Evolutionary conservation across 2,113 vertebrate genomes (phyloP), one percentile per base, ranked within the genome.

Genomic region (Aleadryas rufinucha): DNA sequence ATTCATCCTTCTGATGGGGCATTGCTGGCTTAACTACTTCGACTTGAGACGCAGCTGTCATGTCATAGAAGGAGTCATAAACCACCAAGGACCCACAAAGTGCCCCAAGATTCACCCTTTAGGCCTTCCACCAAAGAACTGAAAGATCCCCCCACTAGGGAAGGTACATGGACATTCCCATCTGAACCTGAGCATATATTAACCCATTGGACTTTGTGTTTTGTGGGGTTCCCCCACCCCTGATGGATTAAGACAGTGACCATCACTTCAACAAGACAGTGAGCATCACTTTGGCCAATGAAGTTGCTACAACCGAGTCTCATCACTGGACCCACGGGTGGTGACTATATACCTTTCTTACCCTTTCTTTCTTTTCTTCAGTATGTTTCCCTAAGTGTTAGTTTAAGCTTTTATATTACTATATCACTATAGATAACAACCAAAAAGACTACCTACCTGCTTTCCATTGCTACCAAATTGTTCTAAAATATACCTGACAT

Each of bases 101-200:
- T 18, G 7, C 6, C 17, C 13, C 5, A 5, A 44, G 22, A 52
- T 77, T 52, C 7, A 37, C 39, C 14, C 12, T 12, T 37, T 3
- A 68, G 39, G 12, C 17, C 27, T 33, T 60, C 33, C 22, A 60
- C 33, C 15, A 18, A 7, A 66, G 53, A 31, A 59, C 1, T 27
- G 45, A 52, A 23, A 60, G 17, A 20, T 52, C 1, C 9, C 2
- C 7, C 15, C 21, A 7, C 21, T 8, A 44, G 5, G 9, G 31
- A 9, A 27, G 9, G 18, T 12, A 27, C 11, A 33, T 12, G 6
- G 27, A 5, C 22, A 33, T 33, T 60, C 39, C 39, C 39, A 60
- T 3, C 53, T 27, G 11, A 59, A 35, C 17, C 30, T 60, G 53
- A 42, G 16, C 0, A 0, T 14, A 5, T 26, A 31, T n/a, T n/a